These are phyloP conservation scores for Amia ocellicauda DNA, from an alignment of 2,113 vertebrate genomes.

Conservation along the genomic window DNA sequence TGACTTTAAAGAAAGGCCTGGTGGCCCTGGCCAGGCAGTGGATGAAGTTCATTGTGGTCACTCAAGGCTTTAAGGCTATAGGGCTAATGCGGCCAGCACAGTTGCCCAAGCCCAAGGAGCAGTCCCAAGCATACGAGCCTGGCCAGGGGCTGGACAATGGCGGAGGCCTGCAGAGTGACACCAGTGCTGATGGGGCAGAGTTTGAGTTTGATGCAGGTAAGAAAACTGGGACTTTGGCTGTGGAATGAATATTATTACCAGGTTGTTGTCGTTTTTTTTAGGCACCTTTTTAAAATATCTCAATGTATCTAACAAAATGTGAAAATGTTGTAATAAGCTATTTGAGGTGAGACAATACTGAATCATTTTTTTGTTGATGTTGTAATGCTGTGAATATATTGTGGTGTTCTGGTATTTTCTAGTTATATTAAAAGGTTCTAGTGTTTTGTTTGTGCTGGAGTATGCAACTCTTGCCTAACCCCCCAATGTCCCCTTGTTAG, in stretches of 20 bases:
- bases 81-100: conserved; percentile 82
- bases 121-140: conserved; percentile 60
- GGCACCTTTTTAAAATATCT: no score
- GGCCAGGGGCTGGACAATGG: conserved; percentile 78
- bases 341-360: no score
- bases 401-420: no score
- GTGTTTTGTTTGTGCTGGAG: neutral
- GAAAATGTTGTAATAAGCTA: no score
- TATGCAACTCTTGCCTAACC: neutral
- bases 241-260: neutral
- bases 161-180: conserved; percentile 88
- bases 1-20: conserved; percentile 94
- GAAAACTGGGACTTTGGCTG: conserved; percentile 3
- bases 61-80: conserved; percentile 92
- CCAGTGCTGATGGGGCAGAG: conserved; percentile 93
- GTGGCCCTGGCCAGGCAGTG: conserved; percentile 94
- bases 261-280: no score
- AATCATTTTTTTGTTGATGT: no score
- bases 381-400: no score
- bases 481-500: conserved; percentile 52
- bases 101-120: conserved; percentile 73
- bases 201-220: conserved; percentile 97
- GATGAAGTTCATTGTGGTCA: conserved; percentile 99
- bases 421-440: no score
- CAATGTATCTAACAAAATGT: no score